Evolutionary conservation across 35 echinoderm and acorn worm species (phyloP), one percentile per base, ranked within the genome.

Genomic region (Strongylocentrotus purpuratus): DNA sequence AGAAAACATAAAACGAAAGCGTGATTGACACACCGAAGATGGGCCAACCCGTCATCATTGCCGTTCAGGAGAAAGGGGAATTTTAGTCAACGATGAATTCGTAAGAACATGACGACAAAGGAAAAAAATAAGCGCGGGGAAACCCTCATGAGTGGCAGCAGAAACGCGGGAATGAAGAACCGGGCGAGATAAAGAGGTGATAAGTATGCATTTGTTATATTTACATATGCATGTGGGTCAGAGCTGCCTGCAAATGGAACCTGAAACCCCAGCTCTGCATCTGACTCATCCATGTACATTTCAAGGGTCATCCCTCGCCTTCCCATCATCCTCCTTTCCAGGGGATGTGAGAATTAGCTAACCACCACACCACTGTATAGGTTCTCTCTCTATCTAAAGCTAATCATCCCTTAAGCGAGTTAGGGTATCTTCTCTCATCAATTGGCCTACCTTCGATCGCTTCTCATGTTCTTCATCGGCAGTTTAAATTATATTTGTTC

Each of bases 181-280:
- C 11, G 32, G 45, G 32, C 18, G 33, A 46, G 87, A 33, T 46
- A 46, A 33, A 89, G 45, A 89, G 87, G 87, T 41, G 33, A 89
- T 89, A 89, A 89, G 87, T 89, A 33, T 89, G 87, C 32, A 89
- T 89, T 89, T 89, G 87, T 89, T 89, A 89, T 89, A 89, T 89
- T 89, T 89, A 89, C 87, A 89, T 89, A 89, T 89, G 87, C 87
- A 89, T 45, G 87, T 89, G 45, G 87, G 87, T 89, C 87, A 89
- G 32, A 45, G 87, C 33, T 33, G 87, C 87, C 87, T 46, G 87
- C 87, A 35, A 45, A 89, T 46, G 87, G 87, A 89, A 89, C 45
- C 33, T 89, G 87, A 89, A 33, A 89, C 87, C 45, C 45, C 87
- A 33, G 45, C 45, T 46, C 45, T 31, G 12, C 87, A 33, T 33